phyloP scores from a whole-genome alignment of 2,113 vertebrate genomes.

The Felis catus region DNA sequence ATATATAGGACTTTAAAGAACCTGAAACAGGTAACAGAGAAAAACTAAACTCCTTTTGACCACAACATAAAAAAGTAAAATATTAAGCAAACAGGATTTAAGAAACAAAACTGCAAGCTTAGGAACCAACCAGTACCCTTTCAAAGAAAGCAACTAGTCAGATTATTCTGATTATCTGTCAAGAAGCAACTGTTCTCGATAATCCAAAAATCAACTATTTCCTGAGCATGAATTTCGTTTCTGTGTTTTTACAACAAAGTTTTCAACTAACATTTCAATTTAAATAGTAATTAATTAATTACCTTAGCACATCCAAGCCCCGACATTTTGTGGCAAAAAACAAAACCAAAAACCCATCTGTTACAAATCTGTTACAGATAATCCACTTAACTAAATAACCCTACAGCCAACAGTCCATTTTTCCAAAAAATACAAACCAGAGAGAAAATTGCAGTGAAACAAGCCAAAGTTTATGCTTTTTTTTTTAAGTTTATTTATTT shows the following conservation, averaged over 20 bases:
- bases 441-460: constrained; percentile 8
- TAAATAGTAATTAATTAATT: not conserved
- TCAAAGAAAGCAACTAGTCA: constrained; percentile 28
- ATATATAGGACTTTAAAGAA: constrained; percentile 1
- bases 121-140: not conserved
- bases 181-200: not conserved
- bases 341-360: not conserved
- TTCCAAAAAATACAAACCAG: not conserved
- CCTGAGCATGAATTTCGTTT: not conserved
- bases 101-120: not conserved
- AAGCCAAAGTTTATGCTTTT: not conserved
- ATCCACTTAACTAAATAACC: constrained; percentile 1
- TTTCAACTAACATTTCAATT: constrained; percentile 47
- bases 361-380: constrained; percentile 41
- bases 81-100: not conserved
- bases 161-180: constrained; percentile 13
- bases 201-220: constrained; percentile 37
- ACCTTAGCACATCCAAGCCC: not conserved
- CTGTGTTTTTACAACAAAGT: not conserved
- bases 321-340: not conserved
- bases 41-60: not conserved
- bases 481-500: no score
- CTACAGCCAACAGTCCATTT: not conserved
- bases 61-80: constrained; percentile 49
- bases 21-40: not conserved